Evolutionary conservation across 1,140 invertebrate genomes (phyloP).

Genomic region (Protaetia brevitarsis): DNA sequence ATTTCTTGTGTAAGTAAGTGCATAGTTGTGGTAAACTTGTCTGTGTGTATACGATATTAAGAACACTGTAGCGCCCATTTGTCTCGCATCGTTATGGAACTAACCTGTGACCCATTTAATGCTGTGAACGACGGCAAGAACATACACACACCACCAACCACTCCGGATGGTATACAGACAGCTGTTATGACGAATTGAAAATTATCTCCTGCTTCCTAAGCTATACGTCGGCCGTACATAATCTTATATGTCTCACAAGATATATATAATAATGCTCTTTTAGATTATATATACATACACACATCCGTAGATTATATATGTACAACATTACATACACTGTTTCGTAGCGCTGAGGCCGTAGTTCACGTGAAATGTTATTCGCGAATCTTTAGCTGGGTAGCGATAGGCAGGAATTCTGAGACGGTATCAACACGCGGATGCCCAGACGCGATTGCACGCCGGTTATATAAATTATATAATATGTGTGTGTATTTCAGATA

Average conservation of each 20-base stretch:
- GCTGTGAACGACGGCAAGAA: neutral
- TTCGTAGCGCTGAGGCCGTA: too few relatives aligned
- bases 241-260: too few relatives aligned
- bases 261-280: too few relatives aligned
- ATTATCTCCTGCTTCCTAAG: neutral
- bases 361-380: neutral
- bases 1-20: too few relatives aligned
- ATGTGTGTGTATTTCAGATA: constrained; percentile 18
- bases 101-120: constrained; percentile 14
- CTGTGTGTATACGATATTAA: neutral
- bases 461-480: constrained; percentile 16
- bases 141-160: neutral
- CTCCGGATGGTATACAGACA: constrained; percentile 40
- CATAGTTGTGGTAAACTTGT: too few relatives aligned
- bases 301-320: too few relatives aligned
- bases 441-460: neutral
- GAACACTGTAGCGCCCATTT: neutral
- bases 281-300: too few relatives aligned
- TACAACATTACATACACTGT: too few relatives aligned
- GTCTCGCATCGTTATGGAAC: neutral
- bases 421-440: neutral
- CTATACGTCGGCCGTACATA: too few relatives aligned
- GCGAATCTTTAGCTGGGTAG: neutral
- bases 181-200: constrained; percentile 35
- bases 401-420: neutral